Evolutionary conservation across 2,888 invertebrate genomes (phyloP).

Genomic region (Schrankia costaestrigalis): DNA sequence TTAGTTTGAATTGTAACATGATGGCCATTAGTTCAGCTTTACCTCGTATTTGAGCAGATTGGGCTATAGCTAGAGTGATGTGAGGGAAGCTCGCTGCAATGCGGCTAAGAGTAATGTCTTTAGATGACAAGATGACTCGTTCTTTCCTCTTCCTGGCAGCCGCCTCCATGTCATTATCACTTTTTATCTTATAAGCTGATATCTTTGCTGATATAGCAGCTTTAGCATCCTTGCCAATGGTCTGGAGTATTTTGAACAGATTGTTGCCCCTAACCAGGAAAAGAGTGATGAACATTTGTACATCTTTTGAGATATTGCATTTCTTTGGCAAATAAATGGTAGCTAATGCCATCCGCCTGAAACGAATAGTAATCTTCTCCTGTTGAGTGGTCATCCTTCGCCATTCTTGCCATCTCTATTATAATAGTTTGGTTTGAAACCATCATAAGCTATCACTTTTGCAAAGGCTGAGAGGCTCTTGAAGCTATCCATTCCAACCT

Average conservation of each 20-base stretch:
- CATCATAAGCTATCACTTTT: no score
- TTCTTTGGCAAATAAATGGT: no score
- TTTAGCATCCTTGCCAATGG: background rate
- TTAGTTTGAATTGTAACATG: background rate
- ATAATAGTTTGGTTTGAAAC: no score
- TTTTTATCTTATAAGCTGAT: background rate
- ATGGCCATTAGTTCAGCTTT: background rate
- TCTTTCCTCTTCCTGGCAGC: background rate
- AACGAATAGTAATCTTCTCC: no score
- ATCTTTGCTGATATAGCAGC: background rate
- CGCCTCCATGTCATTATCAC: background rate
- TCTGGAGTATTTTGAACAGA: background rate
- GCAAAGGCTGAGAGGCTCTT: no score
- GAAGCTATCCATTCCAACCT: no score
- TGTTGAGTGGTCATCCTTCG: no score
- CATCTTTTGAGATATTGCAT: constrained; percentile 9
- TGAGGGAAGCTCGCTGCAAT: background rate
- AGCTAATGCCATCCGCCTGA: no score
- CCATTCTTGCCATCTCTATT: no score
- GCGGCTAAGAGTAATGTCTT: background rate
- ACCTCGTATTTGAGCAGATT: background rate
- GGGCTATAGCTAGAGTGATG: background rate
- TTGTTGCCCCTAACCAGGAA: background rate
- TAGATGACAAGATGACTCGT: background rate
- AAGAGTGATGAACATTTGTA: background rate